phyloP scores from a whole-genome alignment of 2,888 invertebrate genomes.

The Sericinus montela region DNA sequence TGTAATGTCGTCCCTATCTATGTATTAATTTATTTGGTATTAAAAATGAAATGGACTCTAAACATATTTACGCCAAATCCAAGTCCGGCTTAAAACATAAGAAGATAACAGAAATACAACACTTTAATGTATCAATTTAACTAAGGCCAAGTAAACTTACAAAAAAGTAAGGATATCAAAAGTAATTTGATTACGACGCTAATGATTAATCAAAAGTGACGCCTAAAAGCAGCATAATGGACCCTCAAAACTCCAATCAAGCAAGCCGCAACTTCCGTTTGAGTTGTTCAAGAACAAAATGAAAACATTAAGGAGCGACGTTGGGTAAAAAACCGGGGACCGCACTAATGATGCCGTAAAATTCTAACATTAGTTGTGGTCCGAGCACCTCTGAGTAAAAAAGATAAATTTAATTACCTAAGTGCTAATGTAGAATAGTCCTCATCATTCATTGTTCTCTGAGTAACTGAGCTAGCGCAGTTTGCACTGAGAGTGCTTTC shows the following conservation, averaged over 20 bases:
- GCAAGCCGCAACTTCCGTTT: conserved; percentile 14
- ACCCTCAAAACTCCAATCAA: conserved; percentile 8
- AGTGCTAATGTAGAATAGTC: no score
- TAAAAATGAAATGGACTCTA: no score
- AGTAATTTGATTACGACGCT: conserved; percentile 13
- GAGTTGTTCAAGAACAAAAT: conserved; percentile 11
- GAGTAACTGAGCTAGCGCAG: no score
- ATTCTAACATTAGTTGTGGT: conserved; percentile 14
- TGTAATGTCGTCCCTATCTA: no score
- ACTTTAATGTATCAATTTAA: no score
- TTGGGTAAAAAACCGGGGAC: conserved; percentile 7
- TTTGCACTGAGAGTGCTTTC: no score
- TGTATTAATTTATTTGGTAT: no score
- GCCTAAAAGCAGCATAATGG: conserved; percentile 6
- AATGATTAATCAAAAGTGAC: conserved; percentile 13
- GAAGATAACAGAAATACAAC: no score
- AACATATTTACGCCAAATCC: no score
- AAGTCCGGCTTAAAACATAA: no score
- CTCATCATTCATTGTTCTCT: no score
- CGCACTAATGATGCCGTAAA: conserved; percentile 17
- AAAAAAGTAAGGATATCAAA: background rate
- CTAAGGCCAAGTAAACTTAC: no score
- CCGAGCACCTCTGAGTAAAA: conserved; percentile 1
- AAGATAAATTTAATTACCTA: background rate
- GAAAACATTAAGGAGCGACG: conserved; percentile 13